phyloP scores from a whole-genome alignment of 2,113 vertebrate species.

The Cichladusa arquata region DNA sequence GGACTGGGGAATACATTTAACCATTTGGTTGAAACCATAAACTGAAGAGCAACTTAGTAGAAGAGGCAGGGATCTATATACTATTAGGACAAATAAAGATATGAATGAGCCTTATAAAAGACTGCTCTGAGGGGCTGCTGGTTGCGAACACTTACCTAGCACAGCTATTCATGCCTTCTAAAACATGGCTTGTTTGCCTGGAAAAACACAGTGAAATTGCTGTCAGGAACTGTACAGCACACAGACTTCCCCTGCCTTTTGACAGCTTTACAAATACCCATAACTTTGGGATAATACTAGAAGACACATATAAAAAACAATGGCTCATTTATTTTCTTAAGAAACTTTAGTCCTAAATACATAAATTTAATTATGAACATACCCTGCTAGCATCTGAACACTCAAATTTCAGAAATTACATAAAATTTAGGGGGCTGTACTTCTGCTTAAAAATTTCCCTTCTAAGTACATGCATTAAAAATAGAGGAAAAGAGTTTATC shows the following conservation, averaged over 20 bases:
- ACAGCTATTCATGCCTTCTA: neutral
- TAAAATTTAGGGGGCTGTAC: neutral
- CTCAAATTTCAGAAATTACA: neutral
- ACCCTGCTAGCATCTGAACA: neutral
- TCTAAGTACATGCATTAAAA: neutral
- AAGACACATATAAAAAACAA: neutral
- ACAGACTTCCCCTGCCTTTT: neutral
- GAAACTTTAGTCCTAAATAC: neutral
- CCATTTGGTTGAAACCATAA: conserved; percentile 8
- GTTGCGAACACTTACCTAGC: neutral
- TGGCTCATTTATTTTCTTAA: neutral
- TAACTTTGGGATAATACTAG: neutral
- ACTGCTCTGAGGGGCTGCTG: neutral
- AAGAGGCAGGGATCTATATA: neutral
- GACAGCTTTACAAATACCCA: neutral
- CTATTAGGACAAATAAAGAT: neutral
- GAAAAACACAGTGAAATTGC: neutral
- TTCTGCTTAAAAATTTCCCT: neutral
- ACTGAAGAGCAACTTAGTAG: neutral
- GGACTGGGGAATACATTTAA: conserved; percentile 11
- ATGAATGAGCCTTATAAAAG: neutral
- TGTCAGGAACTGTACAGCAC: neutral
- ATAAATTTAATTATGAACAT: neutral
- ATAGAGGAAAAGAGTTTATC: neutral
- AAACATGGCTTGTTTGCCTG: neutral